Evolutionary conservation across 2,888 invertebrate species (phyloP).

Genomic region (Petrolisthes manimaculis): DNA sequence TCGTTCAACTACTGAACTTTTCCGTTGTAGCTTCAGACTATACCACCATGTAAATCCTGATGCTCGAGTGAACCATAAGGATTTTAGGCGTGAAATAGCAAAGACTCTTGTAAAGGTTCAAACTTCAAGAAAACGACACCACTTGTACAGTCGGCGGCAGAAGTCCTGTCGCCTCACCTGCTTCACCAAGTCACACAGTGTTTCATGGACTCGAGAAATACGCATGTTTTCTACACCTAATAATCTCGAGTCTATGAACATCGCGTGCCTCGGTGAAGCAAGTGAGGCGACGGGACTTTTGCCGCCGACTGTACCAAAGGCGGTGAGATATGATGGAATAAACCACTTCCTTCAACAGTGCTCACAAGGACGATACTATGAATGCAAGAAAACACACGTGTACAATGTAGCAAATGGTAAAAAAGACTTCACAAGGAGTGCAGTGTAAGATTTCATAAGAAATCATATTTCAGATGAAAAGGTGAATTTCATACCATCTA

Average conservation of each 20-base stretch:
- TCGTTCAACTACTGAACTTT: slow-evolving; percentile 24
- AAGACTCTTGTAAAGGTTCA: slow-evolving; percentile 4
- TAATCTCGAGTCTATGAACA: too few species aligned
- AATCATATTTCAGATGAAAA: background rate
- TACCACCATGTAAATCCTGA: background rate
- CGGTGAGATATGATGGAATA: slow-evolving; percentile 14
- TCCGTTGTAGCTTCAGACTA: slow-evolving; percentile 24
- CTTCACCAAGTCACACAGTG: too few species aligned
- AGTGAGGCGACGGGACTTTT: background rate
- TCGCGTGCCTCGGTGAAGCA: too few species aligned
- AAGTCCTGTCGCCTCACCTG: too few species aligned
- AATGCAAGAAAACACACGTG: slow-evolving; percentile 16
- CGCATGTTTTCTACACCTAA: too few species aligned
- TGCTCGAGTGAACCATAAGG: background rate
- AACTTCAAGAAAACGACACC: background rate
- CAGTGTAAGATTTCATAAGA: slow-evolving; percentile 12
- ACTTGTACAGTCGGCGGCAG: too few species aligned
- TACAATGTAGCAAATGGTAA: slow-evolving; percentile 2
- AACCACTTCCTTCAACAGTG: slow-evolving; percentile 26
- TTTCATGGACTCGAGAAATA: too few species aligned
- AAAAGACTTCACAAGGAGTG: slow-evolving; percentile 18
- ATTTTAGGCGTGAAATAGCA: slow-evolving; percentile 12
- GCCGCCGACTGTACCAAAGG: slow-evolving; percentile 24
- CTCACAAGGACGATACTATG: background rate
- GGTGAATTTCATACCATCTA: background rate